These are phyloP conservation scores for Ostrea denselamellosa DNA, from an alignment of 1,140 invertebrate genomes.

Conservation along the genomic window DNA sequence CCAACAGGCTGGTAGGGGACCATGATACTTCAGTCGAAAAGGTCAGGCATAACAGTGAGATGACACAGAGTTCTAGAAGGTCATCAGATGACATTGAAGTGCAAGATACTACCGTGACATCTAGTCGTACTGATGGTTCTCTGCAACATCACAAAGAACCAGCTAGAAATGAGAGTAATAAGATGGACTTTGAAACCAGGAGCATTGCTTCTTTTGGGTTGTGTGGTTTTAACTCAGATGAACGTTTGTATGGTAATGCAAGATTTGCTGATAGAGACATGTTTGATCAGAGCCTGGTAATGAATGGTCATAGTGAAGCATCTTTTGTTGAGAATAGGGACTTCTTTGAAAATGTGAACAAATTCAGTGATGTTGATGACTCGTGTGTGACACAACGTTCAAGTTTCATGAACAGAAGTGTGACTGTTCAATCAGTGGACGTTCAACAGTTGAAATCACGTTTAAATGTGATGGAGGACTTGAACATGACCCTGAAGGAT, in stretches of 20 bases:
- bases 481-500: conserved; percentile 77
- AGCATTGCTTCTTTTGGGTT: background rate
- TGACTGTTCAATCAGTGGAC: conserved; percentile 40
- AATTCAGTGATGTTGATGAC: conserved; percentile 28
- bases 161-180: conserved; percentile 1
- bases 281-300: conserved; percentile 25
- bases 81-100: conserved; percentile 46
- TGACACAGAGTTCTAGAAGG: conserved; percentile 20
- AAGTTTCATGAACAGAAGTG: conserved; percentile 30
- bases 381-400: conserved; percentile 11
- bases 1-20: conserved; percentile 23
- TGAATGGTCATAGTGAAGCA: background rate
- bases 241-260: conserved; percentile 39
- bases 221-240: conserved; percentile 45
- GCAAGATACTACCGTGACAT: conserved; percentile 29
- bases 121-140: conserved; percentile 18
- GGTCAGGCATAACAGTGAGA: conserved; percentile 34
- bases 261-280: conserved; percentile 46
- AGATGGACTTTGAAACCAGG: background rate
- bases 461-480: conserved; percentile 71
- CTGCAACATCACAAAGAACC: background rate
- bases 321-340: background rate
- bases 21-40: background rate
- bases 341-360: conserved; percentile 23
- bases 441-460: conserved; percentile 39